Percentiles rank a stretch among this genome's conserved stretches.
These are phyloP conservation scores for Drosophila atripex DNA, from an alignment of 2,888 invertebrate species.

Conservation along the genomic window DNA sequence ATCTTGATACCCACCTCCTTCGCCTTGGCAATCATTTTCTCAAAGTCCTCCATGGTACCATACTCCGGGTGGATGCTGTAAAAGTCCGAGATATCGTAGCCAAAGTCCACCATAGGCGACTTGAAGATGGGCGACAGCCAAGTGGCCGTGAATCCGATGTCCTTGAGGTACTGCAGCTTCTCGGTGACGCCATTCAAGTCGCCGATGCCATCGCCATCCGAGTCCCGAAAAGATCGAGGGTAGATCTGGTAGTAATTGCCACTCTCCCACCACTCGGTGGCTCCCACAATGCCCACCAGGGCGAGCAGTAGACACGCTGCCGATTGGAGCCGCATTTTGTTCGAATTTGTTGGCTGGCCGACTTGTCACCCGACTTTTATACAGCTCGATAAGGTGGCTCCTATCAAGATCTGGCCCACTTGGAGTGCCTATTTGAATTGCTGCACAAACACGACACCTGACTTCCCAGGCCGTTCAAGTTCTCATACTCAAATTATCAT, in stretches of 20 bases:
- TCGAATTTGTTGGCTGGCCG: conserved; percentile 22
- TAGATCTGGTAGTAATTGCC: conserved; percentile 90
- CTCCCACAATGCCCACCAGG: conserved; percentile 35
- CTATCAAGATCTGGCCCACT: conserved; percentile 28
- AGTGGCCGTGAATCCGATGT: conserved; percentile 88
- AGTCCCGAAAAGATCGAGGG: conserved; percentile 91
- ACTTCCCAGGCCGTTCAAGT: conserved; percentile 27
- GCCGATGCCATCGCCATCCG: conserved; percentile 90
- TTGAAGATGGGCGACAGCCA: conserved; percentile 91
- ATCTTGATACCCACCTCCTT: conserved; percentile 84
- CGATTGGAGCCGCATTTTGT: conserved; percentile 53
- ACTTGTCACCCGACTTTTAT: conserved; percentile 56
- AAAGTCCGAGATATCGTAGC: conserved; percentile 91
- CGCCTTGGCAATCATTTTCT: conserved; percentile 86
- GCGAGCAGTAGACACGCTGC: conserved; percentile 46
- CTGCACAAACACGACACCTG: conserved; percentile 56
- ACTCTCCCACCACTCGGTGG: conserved; percentile 81
- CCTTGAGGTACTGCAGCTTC: conserved; percentile 87
- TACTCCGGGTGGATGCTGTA: conserved; percentile 88
- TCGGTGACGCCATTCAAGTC: conserved; percentile 87
- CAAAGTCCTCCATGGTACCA: conserved; percentile 90
- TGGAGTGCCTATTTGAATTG: conserved; percentile 63
- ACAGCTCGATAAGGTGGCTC: conserved; percentile 48
- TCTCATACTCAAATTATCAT: conserved; percentile 34
- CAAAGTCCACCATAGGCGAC: conserved; percentile 91